Base-by-base conservation (phyloP, 2,888 invertebrate species). In the Melinaea marsaeus region DNA sequence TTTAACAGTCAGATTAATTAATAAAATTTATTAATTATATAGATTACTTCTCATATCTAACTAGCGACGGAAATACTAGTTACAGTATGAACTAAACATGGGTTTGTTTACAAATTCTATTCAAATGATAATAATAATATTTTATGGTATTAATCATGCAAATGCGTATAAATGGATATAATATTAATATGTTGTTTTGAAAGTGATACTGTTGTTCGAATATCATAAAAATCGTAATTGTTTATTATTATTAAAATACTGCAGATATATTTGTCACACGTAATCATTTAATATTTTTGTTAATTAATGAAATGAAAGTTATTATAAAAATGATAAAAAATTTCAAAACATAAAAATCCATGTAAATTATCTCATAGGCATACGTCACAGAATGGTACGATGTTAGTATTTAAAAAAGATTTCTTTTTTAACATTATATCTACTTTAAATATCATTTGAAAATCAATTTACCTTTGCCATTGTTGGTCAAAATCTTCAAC, bases 391-490 rank as follows among this genome's bases (percentile, higher is more conserved):
- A 75, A 78, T 83, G 79, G 80, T 76, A 75, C 75, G 82, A 84
- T 80, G 71, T 72, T 73, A 65, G 72, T 65, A 72, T 71, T 73
- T 70, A 75, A 75, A 75, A 73, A 75, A 70, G 67, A 66, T 67
- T 57, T 57, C 61, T 64, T 60, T 58, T n/a, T 34, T 58, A 54
- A 66, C 58, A 60, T 63, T 32, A 55, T 64, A 55, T 56, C 59
- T 64, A 62, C 22, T 33, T 55, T 34, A 60, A 58, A 60, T 55
- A 34, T 45, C 57, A 32, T 32, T 57, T 35, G 69, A 67, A 68
- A 65, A 67, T 64, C 32, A 71, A 70, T 67, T 88, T 88, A 89
- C 89, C 90, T 89, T 88, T 7, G 90, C 88, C 89, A 89, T 88
- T 67, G 70, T 75, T 72, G 73, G 70, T 70, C 66, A 65, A 69